Percentiles rank a stretch among this genome's conserved stretches.
Evolutionary conservation across 2,113 vertebrate species (phyloP).

Genomic region (Pelecanus crispus): DNA sequence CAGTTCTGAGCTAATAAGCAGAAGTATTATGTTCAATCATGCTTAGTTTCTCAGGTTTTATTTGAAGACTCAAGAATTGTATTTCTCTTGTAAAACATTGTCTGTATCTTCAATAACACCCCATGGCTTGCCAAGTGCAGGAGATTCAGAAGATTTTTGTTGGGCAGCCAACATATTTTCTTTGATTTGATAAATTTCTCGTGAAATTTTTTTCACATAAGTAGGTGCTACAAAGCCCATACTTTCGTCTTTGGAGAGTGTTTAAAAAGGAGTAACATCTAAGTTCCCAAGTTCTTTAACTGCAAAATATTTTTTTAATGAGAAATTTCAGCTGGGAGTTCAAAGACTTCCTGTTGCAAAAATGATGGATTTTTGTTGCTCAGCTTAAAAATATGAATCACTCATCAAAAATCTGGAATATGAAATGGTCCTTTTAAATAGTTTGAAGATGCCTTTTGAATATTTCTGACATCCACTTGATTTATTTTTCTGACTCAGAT

Average conservation of each 20-base stretch:
- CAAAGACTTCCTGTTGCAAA: not conserved
- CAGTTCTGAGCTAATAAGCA: not conserved
- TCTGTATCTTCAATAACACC: not conserved
- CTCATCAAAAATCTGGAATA: slow-evolving; percentile 1
- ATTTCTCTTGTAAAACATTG: not conserved
- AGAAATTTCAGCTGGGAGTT: not conserved
- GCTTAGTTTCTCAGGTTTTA: not conserved
- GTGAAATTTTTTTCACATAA: not conserved
- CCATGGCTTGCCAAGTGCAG: not conserved
- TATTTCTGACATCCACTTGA: not conserved
- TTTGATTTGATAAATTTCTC: not conserved
- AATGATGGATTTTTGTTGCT: not conserved
- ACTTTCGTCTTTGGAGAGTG: not conserved
- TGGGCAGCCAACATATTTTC: not conserved
- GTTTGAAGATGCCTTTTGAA: not conserved
- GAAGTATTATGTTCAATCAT: not conserved
- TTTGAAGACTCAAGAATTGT: not conserved
- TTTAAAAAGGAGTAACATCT: not conserved
- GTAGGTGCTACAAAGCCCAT: not conserved
- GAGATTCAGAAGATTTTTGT: not conserved
- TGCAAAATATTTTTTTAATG: not conserved
- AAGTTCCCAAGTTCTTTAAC: not conserved
- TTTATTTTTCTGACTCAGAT: not conserved
- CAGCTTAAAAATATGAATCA: not conserved
- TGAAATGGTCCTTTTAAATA: not conserved